Evolutionary conservation across 2,113 vertebrate genomes (phyloP).

Genomic region (Eurystomus gularis): DNA sequence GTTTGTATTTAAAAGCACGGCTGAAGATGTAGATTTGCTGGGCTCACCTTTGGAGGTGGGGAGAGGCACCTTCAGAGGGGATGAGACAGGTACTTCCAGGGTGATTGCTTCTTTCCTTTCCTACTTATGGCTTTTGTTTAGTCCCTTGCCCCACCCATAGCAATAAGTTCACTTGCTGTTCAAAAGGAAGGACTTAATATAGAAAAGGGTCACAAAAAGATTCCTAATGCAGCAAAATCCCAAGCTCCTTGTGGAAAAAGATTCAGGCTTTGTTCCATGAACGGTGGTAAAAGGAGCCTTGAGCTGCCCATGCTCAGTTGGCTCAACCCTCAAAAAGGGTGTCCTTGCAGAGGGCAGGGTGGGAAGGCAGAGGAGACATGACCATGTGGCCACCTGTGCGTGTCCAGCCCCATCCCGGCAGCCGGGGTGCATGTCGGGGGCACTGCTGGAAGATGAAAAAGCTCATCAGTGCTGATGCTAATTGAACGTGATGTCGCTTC

Average conservation of each 20-base stretch:
- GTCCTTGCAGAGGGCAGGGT: neutral
- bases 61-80: neutral
- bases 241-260: neutral
- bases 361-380: neutral
- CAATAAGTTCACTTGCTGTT: neutral
- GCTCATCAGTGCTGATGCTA: neutral
- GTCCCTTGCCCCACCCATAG: neutral
- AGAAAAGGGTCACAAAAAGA: neutral
- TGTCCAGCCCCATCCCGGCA: neutral
- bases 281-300: neutral
- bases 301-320: neutral
- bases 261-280: neutral
- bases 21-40: neutral
- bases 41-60: neutral
- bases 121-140: neutral
- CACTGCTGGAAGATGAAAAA: neutral
- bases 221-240: neutral
- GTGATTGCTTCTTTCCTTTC: neutral
- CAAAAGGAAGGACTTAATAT: neutral
- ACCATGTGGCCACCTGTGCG: neutral
- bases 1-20: neutral
- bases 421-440: accelerated
- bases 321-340: neutral
- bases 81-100: accelerated
- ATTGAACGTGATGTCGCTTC: neutral